phyloP scores from a whole-genome alignment of 1,140 invertebrate genomes.

The Melitaea cinxia region DNA sequence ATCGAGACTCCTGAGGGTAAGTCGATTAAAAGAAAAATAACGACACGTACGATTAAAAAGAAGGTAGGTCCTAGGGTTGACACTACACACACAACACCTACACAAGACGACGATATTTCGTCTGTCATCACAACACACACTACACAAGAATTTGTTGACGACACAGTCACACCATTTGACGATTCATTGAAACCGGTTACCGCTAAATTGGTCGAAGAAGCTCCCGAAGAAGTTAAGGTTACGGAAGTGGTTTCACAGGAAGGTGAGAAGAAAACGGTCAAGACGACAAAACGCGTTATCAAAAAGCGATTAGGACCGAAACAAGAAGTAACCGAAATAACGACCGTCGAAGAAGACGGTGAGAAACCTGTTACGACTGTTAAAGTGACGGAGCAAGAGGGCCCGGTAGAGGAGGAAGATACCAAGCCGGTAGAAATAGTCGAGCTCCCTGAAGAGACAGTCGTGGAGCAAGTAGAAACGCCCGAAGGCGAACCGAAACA shows the following conservation, averaged over 20 bases:
- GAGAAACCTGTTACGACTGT: conserved; percentile 4
- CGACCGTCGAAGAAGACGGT: neutral
- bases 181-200: conserved; percentile 45
- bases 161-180: conserved; percentile 19
- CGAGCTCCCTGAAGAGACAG: conserved; percentile 10
- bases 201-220: conserved; percentile 52
- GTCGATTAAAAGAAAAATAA: conserved; percentile 63
- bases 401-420: neutral
- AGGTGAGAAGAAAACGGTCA: neutral
- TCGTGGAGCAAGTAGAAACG: too few relatives aligned
- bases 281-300: conserved; percentile 5
- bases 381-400: neutral
- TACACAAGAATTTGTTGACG: conserved; percentile 30
- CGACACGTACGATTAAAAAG: conserved; percentile 60
- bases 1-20: conserved; percentile 60
- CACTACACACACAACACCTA: conserved; percentile 38
- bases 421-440: conserved; percentile 44
- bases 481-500: too few relatives aligned
- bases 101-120: conserved; percentile 43
- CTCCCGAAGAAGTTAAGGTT: conserved; percentile 37
- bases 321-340: conserved; percentile 5
- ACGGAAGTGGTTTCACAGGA: neutral
- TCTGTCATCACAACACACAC: conserved; percentile 41
- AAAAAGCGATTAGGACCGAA: neutral
- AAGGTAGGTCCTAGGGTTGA: conserved; percentile 58